Evolutionary conservation across 2,113 vertebrate genomes (phyloP).

Genomic region (Forbesichthys papilliferus): DNA sequence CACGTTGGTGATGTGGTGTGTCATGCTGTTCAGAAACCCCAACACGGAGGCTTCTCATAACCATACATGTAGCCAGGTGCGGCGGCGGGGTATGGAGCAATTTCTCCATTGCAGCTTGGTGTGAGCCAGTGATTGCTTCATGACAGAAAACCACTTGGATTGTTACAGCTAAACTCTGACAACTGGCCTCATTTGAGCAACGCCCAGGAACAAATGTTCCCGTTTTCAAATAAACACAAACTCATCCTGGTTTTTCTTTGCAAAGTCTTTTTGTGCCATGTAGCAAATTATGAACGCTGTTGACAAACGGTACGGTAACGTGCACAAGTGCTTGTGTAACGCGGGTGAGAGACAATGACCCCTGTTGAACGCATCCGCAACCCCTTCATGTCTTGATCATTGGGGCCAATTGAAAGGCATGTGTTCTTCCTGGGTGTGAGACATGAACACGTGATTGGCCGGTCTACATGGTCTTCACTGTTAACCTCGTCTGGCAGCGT

Average conservation of each 20-base stretch:
- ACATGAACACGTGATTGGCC: no score
- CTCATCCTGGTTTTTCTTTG: background rate
- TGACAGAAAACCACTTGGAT: constrained; percentile 60
- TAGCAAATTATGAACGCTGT: constrained; percentile 40
- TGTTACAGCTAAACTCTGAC: background rate
- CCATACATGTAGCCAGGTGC: constrained; percentile 57
- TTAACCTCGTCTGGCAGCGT: constrained; percentile 17
- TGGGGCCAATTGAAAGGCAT: constrained; percentile 21
- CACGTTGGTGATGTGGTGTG: constrained; percentile 86
- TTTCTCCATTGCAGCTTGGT: constrained; percentile 31
- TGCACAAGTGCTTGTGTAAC: constrained; percentile 51
- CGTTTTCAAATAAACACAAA: background rate
- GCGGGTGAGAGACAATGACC: constrained; percentile 50
- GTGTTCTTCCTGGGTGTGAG: constrained; percentile 10
- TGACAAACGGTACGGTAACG: constrained; percentile 27
- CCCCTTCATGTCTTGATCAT: constrained; percentile 24
- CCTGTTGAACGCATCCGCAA: constrained; percentile 35
- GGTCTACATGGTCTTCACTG: background rate
- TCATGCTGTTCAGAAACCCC: constrained; percentile 91
- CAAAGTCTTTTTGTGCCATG: constrained; percentile 57
- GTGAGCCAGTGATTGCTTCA: constrained; percentile 65
- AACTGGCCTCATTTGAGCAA: constrained; percentile 2
- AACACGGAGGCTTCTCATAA: constrained; percentile 45
- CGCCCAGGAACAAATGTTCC: background rate
- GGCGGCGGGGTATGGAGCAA: constrained; percentile 41